Conservation (phyloP, 2,113 vertebrate genomes). For the Charadrius vociferus region DNA sequence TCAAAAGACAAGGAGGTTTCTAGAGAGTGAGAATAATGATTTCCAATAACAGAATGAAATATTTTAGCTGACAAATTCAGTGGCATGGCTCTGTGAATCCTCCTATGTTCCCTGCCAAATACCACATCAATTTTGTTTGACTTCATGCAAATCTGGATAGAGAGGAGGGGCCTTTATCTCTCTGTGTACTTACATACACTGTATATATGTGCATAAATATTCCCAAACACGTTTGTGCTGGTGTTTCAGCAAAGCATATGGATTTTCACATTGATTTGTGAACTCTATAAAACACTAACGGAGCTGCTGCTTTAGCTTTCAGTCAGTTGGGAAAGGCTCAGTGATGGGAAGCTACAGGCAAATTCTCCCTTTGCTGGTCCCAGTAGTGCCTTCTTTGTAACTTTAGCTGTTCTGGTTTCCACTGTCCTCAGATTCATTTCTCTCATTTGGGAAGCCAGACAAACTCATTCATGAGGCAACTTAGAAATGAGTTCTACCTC, state of each 20-base stretch:
- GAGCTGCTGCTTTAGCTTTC: conserved; percentile 24
- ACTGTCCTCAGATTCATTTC: not conserved
- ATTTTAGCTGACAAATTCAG: conserved; percentile 30
- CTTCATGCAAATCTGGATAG: conserved; percentile 11
- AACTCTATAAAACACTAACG: conserved; percentile 22
- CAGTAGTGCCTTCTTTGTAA: not conserved
- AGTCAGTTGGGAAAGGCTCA: not conserved
- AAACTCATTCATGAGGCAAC: not conserved
- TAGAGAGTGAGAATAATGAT: conserved; percentile 34
- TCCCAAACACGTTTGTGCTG: not conserved
- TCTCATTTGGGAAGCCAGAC: not conserved
- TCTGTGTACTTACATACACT: not conserved
- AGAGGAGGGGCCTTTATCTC: not conserved
- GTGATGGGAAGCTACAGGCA: not conserved
- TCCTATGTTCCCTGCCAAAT: not conserved
- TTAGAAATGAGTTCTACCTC: not conserved
- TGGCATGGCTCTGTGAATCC: conserved; percentile 1
- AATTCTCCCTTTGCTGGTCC: not conserved
- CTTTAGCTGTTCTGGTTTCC: not conserved
- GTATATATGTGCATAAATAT: conserved; percentile 1
- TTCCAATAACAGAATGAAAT: conserved; percentile 56
- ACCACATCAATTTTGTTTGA: conserved; percentile 25
- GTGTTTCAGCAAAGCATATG: not conserved
- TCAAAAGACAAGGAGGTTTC: not conserved
- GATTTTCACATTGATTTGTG: conserved; percentile 60